A percentile compares a stretch with the other conserved stretches of the same genome.
phyloP scores from a whole-genome alignment of 1,140 invertebrate species.

The Dolichoris vasculosae region DNA sequence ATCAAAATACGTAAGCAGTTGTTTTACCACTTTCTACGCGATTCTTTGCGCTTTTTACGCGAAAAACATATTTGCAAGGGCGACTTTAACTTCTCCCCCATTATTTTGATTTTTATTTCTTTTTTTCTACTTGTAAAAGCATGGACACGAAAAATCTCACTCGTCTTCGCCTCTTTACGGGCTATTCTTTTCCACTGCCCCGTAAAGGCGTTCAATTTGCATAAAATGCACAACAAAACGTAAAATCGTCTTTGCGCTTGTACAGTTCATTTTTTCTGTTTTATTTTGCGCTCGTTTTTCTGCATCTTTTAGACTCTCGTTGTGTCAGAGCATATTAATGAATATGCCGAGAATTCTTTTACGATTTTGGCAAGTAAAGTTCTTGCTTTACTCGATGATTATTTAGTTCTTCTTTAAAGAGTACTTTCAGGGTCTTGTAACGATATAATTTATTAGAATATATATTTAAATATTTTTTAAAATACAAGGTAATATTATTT shows the following conservation, averaged over 20 bases:
- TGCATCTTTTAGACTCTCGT: background rate
- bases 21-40: background rate
- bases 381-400: constrained; percentile 6
- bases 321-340: constrained; percentile 29
- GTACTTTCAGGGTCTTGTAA: constrained; percentile 7
- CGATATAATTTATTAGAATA: constrained; percentile 24
- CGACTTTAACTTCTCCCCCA: background rate
- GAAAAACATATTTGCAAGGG: background rate
- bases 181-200: constrained; percentile 24
- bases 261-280: background rate
- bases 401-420: constrained; percentile 26
- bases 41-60: constrained; percentile 11
- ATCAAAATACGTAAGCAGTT: too few relatives aligned
- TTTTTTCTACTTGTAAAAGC: background rate
- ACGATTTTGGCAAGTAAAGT: constrained; percentile 8
- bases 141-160: constrained; percentile 19
- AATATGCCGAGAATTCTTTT: constrained; percentile 27
- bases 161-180: constrained; percentile 18
- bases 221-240: constrained; percentile 40
- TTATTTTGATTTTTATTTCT: background rate
- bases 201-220: constrained; percentile 42
- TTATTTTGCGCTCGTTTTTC: constrained; percentile 8
- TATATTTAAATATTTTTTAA: background rate
- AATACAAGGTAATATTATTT: background rate
- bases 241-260: constrained; percentile 31